Percentiles rank a stretch among this genome's conserved stretches.
These are phyloP conservation scores for Loxodonta africana DNA, from an alignment of 2,113 vertebrate genomes.

Conservation along the genomic window DNA sequence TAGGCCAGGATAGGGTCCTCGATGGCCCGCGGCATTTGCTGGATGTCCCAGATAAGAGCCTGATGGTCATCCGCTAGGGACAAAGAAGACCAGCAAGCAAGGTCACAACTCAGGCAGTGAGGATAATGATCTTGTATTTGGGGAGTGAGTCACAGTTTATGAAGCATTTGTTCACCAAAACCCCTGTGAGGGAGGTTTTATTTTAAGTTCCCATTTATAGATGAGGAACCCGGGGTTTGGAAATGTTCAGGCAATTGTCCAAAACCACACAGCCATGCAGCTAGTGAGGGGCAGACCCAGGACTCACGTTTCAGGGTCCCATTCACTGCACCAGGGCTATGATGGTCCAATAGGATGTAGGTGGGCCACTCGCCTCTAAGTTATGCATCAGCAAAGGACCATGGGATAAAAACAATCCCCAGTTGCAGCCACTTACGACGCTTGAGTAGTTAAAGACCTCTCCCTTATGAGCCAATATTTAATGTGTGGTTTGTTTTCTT, in stretches of 20 bases:
- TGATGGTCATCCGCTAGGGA: slow-evolving; percentile 97
- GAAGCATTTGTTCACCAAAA: slow-evolving; percentile 30
- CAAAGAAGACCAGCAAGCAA: slow-evolving; percentile 36
- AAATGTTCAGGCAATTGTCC: background rate
- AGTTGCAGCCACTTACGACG: slow-evolving; percentile 31
- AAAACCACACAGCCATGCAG: background rate
- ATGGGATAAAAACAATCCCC: background rate
- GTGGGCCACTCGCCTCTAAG: background rate
- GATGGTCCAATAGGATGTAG: background rate
- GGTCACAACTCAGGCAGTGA: slow-evolving; percentile 14
- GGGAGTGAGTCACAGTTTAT: background rate
- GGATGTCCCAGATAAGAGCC: slow-evolving; percentile 99
- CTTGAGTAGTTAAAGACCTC: background rate
- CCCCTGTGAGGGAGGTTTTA: background rate
- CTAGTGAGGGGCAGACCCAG: background rate
- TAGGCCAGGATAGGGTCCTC: slow-evolving; percentile 99
- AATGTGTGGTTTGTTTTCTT: background rate
- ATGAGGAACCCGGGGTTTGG: background rate
- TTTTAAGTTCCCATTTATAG: background rate
- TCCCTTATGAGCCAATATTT: slow-evolving; percentile 1
- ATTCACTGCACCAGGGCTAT: background rate
- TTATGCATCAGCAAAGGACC: background rate
- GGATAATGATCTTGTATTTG: background rate
- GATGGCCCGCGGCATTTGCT: slow-evolving; percentile 99
- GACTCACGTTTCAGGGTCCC: background rate